These are phyloP conservation scores for Eclectus roratus DNA, from an alignment of 2,113 vertebrate species.

Conservation along the genomic window DNA sequence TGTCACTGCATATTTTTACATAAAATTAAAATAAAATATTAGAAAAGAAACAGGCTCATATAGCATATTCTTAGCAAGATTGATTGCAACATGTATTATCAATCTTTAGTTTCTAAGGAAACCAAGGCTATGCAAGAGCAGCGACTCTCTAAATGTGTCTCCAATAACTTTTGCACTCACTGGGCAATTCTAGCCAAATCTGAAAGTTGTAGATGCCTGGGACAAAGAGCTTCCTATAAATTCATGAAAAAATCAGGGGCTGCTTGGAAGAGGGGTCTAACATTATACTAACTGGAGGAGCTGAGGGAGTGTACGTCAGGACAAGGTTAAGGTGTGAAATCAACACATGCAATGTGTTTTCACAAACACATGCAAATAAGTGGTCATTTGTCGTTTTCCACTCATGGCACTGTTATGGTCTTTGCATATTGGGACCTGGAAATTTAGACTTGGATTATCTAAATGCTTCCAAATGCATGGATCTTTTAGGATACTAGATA, in stretches of 20 bases:
- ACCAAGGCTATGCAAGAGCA: neutral
- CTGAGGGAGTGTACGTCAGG: fast-evolving
- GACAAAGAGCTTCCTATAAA: neutral
- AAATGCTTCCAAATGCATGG: neutral
- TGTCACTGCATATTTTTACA: neutral
- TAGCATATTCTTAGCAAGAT: neutral
- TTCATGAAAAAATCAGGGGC: neutral
- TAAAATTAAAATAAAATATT: constrained; percentile 12
- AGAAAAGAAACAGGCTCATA: neutral
- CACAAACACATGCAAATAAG: neutral
- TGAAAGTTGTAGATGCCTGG: neutral
- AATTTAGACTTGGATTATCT: neutral
- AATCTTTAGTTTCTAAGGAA: neutral
- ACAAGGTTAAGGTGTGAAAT: neutral
- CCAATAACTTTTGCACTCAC: neutral
- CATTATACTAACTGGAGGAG: neutral
- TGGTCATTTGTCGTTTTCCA: neutral
- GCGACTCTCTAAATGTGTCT: neutral
- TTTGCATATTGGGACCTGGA: neutral
- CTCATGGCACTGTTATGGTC: neutral
- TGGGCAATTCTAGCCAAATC: neutral
- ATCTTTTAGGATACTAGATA: neutral
- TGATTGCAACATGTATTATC: neutral
- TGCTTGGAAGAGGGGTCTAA: neutral
- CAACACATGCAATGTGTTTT: neutral